phyloP scores from a whole-genome alignment of 2,888 invertebrate genomes.

The Sarcophaga subvicina region DNA sequence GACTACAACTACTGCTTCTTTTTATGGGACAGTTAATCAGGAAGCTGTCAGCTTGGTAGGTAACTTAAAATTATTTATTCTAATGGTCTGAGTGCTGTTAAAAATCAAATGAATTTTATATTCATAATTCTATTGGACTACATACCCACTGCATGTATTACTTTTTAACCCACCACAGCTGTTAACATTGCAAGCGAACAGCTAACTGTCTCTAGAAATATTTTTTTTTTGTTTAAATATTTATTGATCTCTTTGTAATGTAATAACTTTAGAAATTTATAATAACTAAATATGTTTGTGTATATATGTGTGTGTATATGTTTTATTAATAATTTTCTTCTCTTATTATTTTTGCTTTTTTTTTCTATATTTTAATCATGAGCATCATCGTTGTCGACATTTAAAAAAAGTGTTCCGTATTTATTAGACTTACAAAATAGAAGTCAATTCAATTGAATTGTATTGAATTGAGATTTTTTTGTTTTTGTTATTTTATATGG shows the following conservation, averaged over 20 bases:
- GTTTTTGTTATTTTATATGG: background rate
- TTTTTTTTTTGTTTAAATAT: slow-evolving; percentile 11
- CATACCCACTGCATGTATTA: background rate
- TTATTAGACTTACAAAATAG: slow-evolving; percentile 26
- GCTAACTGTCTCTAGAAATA: background rate
- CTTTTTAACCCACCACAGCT: background rate
- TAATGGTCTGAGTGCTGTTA: too few species aligned
- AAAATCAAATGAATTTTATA: too few species aligned
- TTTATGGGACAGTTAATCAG: too few species aligned
- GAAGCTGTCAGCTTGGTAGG: too few species aligned
- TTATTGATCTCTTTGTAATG: slow-evolving; percentile 16
- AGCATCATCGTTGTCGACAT: slow-evolving; percentile 21
- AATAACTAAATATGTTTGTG: background rate
- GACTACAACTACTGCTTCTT: too few species aligned
- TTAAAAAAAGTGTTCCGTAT: slow-evolving; percentile 60
- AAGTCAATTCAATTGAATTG: slow-evolving; percentile 46
- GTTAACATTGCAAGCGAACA: background rate
- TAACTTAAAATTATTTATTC: too few species aligned
- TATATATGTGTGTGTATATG: background rate
- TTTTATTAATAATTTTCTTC: slow-evolving; percentile 47
- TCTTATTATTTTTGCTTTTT: slow-evolving; percentile 4
- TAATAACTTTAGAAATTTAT: slow-evolving; percentile 19
- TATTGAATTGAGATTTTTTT: background rate
- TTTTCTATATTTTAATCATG: background rate
- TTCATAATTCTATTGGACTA: too few species aligned